phyloP scores from a whole-genome alignment of 2,888 invertebrate genomes.

The Poecilus cupreus region DNA sequence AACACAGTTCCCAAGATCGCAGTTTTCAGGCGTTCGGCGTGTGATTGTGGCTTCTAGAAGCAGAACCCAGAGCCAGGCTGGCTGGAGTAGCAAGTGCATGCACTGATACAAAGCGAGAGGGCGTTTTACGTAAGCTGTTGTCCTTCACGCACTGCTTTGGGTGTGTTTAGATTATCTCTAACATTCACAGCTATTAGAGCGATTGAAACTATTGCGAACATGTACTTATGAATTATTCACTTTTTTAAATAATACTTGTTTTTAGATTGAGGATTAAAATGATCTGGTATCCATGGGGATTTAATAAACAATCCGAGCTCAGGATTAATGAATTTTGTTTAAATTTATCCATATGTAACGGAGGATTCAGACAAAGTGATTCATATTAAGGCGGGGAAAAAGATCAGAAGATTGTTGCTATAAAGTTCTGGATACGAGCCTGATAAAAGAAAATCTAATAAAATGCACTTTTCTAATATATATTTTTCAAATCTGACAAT shows the following conservation, averaged over 20 bases:
- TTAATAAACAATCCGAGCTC: too few species aligned
- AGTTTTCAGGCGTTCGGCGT: background rate
- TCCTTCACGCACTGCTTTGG: constrained; percentile 32
- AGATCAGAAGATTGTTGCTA: too few species aligned
- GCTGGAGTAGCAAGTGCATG: constrained; percentile 23
- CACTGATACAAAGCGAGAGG: background rate
- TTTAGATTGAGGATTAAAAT: background rate
- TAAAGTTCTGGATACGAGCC: too few species aligned
- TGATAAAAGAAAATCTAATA: too few species aligned
- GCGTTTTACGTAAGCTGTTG: constrained; percentile 36
- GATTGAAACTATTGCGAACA: background rate
- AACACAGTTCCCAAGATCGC: background rate
- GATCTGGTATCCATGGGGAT: background rate
- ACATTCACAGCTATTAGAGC: background rate
- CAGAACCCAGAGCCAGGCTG: background rate
- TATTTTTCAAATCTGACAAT: too few species aligned
- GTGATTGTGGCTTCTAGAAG: background rate
- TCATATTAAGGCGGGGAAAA: too few species aligned
- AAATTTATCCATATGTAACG: too few species aligned
- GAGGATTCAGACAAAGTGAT: too few species aligned
- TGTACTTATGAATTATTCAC: constrained; percentile 16
- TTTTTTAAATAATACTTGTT: background rate
- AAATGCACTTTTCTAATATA: too few species aligned
- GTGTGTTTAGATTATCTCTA: constrained; percentile 3
- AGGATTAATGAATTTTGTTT: too few species aligned